Percentiles rank a stretch among this genome's conserved stretches.
phyloP scores from a whole-genome alignment of 2,888 invertebrate genomes.

The Baronia brevicornis region DNA sequence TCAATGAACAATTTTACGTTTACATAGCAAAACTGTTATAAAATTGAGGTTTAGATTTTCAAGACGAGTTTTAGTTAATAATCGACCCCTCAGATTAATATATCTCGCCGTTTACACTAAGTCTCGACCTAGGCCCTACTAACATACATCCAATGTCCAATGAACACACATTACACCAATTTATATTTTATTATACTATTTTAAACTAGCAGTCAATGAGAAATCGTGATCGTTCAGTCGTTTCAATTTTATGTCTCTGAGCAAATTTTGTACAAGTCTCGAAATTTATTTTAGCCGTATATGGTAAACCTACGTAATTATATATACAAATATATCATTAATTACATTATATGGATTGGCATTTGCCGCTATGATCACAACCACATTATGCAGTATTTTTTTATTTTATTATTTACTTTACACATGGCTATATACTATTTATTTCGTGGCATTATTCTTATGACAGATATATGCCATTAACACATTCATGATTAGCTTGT shows the following conservation, averaged over 20 bases:
- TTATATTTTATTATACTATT: constrained; percentile 19
- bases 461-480: no score
- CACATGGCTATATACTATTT: neutral
- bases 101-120: constrained; percentile 6
- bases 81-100: constrained; percentile 16
- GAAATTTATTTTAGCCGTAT: constrained; percentile 61
- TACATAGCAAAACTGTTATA: constrained; percentile 51
- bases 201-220: constrained; percentile 68
- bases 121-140: no score
- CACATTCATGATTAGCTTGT: no score
- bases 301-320: constrained; percentile 45
- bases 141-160: no score
- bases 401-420: constrained; percentile 26
- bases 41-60: constrained; percentile 47
- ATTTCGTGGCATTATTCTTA: constrained; percentile 2
- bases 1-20: constrained; percentile 46
- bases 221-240: constrained; percentile 67
- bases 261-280: constrained; percentile 73
- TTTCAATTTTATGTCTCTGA: constrained; percentile 66
- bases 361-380: constrained; percentile 71
- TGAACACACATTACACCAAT: constrained; percentile 18
- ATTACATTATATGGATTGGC: constrained; percentile 63
- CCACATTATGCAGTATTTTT: constrained; percentile 65
- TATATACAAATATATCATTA: constrained; percentile 39
- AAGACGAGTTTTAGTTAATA: constrained; percentile 33